Evolutionary conservation across 2,888 invertebrate species (phyloP), one percentile per base, ranked within the genome.

Genomic region (Tridacna crocea): DNA sequence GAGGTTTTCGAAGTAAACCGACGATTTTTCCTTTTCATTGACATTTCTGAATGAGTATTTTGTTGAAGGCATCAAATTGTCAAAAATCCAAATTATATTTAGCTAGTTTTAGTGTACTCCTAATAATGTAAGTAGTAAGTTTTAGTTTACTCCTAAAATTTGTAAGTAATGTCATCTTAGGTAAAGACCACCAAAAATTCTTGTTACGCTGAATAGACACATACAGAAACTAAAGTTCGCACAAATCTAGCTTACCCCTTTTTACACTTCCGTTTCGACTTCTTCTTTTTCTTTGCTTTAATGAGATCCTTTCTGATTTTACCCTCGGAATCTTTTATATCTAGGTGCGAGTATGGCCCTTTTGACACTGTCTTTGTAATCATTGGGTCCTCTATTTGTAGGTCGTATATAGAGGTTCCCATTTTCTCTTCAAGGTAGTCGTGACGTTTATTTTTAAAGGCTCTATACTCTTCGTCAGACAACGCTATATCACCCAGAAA

Each of bases 401-500:
- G 81, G 61, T 91, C 91, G 65, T 89, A 83, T 75, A 90, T 80
- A 48, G 80, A 82, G 15, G 85, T 77, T 6, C 79, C 78, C 82
- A 79, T 82, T 74, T 86, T 82, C 66, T 84, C 81, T 66, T 80
- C 84, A 76, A 80, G 65, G 77, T 85, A 80, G 24, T 80, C 61
- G 58, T 79, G 70, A 51, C 75, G 72, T 26, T 72, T 70, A 46
- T 27, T 60, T 55, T 36, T 72, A 66, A 83, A 84, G 63, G 86
- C 78, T 70, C 81, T 87, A 80, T 87, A 89, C 36, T 93, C 93
- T 22, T 89, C 90, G 27, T 92, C 91, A 36, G 91, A 85, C 75
- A 93, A 79, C 13, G 93, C 92, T 70, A 93, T 93, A 81, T 93
- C 93, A 15, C 91, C 93, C 73, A 85, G 87, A 80, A 91, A 94